Conservation (phyloP, 1,140 invertebrate genomes). For the Sycophaga agraensis region DNA sequence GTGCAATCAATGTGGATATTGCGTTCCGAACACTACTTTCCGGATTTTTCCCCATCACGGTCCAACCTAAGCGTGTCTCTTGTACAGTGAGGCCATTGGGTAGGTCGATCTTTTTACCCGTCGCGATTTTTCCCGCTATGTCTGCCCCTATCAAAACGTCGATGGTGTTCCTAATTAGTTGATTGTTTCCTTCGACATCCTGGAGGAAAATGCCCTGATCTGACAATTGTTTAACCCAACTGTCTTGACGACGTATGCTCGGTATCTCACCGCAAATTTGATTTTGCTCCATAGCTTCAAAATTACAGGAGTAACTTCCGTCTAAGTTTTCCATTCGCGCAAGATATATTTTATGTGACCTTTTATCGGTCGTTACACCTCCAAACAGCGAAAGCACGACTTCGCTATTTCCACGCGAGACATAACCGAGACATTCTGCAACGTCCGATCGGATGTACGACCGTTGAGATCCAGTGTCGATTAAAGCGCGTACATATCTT, state of each 20-base stretch:
- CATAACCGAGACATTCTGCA: constrained; percentile 25
- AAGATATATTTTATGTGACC: constrained; percentile 27
- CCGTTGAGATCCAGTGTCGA: constrained; percentile 31
- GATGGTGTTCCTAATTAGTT: constrained; percentile 21
- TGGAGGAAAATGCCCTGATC: constrained; percentile 28
- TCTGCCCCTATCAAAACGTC: constrained; percentile 39
- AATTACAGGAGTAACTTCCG: constrained; percentile 30
- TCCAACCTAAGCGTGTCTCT: constrained; percentile 45
- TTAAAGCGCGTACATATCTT: constrained; percentile 26
- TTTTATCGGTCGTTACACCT: constrained; percentile 1
- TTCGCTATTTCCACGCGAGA: not conserved
- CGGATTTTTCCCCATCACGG: constrained; percentile 33
- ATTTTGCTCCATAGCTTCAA: constrained; percentile 26
- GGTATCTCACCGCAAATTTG: constrained; percentile 30
- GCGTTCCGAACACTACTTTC: not conserved
- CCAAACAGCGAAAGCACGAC: constrained; percentile 31
- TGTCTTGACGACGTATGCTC: constrained; percentile 3
- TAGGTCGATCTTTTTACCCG: constrained; percentile 36
- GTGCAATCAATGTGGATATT: not conserved
- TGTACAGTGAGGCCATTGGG: constrained; percentile 39
- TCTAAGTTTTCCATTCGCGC: constrained; percentile 26
- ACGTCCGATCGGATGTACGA: constrained; percentile 33
- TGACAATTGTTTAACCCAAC: constrained; percentile 27
- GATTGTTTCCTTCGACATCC: constrained; percentile 11
- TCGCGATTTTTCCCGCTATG: too few species aligned